Evolutionary conservation across 2,888 invertebrate genomes (phyloP).

Genomic region (Belgica antarctica): DNA sequence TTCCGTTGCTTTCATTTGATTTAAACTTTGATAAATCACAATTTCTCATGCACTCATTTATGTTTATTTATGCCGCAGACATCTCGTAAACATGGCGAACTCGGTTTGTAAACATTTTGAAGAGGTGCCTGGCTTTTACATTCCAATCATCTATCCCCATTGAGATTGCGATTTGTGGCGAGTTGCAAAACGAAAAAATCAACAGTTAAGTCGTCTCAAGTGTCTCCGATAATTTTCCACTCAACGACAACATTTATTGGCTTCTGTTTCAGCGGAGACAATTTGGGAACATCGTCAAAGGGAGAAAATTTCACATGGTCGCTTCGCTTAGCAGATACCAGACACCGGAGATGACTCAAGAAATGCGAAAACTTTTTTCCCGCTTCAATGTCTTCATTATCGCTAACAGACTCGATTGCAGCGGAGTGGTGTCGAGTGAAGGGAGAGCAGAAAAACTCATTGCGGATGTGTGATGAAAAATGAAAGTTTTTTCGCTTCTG

Average conservation of each 20-base stretch:
- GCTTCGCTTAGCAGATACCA: neutral
- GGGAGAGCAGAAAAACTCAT: constrained; percentile 4
- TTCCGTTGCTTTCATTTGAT: neutral
- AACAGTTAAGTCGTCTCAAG: constrained; percentile 10
- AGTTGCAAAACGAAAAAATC: neutral
- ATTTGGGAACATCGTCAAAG: constrained; percentile 1
- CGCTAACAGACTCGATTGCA: neutral
- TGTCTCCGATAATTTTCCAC: constrained; percentile 1
- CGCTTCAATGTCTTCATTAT: neutral
- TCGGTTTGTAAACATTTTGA: constrained; percentile 6
- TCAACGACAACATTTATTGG: too few species aligned
- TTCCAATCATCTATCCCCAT: too few species aligned
- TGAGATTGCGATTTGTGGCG: neutral
- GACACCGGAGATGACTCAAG: neutral
- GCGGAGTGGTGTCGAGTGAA: neutral
- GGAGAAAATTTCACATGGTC: neutral
- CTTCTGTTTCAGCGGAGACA: constrained; percentile 1
- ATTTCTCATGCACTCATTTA: constrained; percentile 3
- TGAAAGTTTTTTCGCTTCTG: neutral
- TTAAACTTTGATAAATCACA: constrained; percentile 4
- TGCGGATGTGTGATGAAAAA: constrained; percentile 21
- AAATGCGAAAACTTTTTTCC: constrained; percentile 22
- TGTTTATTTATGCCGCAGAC: neutral
- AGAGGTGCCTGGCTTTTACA: constrained; percentile 17
- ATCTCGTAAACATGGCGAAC: neutral